Percentiles rank a stretch among this genome's conserved stretches.
Evolutionary conservation across 2,113 vertebrate species (phyloP).

Genomic region (Burhinus oedicnemus): DNA sequence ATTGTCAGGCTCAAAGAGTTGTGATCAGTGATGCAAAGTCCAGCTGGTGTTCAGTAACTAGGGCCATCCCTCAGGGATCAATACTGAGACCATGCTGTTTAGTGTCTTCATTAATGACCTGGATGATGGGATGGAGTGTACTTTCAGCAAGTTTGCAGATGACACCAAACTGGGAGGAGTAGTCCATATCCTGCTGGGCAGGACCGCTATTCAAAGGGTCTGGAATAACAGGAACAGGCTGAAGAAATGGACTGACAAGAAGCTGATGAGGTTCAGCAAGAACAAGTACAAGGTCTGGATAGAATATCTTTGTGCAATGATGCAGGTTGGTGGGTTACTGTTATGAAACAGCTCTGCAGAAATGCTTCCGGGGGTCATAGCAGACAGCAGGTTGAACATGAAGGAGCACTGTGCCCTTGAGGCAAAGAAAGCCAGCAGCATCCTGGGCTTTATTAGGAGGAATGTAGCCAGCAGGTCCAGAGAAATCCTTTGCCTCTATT

Average conservation of each 20-base stretch:
- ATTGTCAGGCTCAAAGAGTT: neutral
- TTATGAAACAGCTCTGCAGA: neutral
- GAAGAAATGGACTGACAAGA: neutral
- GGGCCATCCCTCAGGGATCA: neutral
- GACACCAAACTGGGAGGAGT: neutral
- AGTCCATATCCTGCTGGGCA: neutral
- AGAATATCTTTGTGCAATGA: neutral
- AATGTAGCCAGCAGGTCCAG: neutral
- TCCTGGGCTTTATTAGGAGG: neutral
- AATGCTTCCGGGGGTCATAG: neutral
- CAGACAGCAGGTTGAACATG: neutral
- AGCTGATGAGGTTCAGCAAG: neutral
- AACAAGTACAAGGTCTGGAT: neutral
- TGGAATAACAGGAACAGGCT: neutral
- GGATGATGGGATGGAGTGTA: neutral
- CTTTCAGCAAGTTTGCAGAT: neutral
- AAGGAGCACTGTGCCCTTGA: neutral
- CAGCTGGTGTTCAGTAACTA: neutral
- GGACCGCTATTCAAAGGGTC: neutral
- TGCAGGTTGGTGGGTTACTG: neutral
- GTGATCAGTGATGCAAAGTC: neutral
- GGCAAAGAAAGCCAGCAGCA: neutral
- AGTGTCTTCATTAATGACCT: neutral
- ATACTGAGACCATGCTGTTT: neutral
- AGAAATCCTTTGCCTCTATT: neutral